phyloP scores from a whole-genome alignment of 2,888 invertebrate genomes.

The Drosophila testacea region DNA sequence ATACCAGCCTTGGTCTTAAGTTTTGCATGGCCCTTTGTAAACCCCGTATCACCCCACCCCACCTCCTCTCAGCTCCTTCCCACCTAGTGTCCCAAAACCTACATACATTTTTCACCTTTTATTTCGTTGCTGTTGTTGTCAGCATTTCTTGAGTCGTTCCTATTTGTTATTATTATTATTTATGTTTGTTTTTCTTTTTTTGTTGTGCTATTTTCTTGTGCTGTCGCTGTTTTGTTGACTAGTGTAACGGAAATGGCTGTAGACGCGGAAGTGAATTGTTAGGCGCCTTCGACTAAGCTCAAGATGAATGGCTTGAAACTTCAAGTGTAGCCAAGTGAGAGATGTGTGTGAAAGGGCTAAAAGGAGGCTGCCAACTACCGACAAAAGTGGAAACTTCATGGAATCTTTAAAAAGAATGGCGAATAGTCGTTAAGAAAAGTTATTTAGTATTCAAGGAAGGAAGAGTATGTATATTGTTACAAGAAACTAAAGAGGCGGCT shows the following conservation, averaged over 20 bases:
- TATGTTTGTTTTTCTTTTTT: constrained; percentile 48
- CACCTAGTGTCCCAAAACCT: constrained; percentile 6
- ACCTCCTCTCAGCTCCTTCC: background rate
- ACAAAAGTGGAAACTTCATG: constrained; percentile 15
- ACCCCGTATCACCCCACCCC: background rate
- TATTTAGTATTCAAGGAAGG: constrained; percentile 13
- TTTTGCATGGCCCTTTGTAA: constrained; percentile 42
- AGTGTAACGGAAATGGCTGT: constrained; percentile 77
- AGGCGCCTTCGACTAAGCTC: constrained; percentile 65
- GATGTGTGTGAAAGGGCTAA: constrained; percentile 11
- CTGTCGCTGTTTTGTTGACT: constrained; percentile 59
- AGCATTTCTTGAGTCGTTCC: constrained; percentile 37
- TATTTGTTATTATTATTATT: constrained; percentile 64
- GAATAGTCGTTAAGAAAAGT: constrained; percentile 21
- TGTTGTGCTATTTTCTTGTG: constrained; percentile 27
- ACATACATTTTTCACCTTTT: constrained; percentile 47
- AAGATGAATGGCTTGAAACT: constrained; percentile 44
- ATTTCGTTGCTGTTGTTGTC: constrained; percentile 44
- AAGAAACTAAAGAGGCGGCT: constrained; percentile 11
- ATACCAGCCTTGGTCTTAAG: constrained; percentile 11
- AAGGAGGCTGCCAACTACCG: constrained; percentile 3
- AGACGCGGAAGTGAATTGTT: constrained; percentile 79
- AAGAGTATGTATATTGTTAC: constrained; percentile 16
- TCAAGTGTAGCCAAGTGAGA: constrained; percentile 2
- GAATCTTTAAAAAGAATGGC: constrained; percentile 29